Base-by-base conservation (phyloP, 2,797 vertebrate genomes). In the Enteromius unitaeniatus region DNA sequence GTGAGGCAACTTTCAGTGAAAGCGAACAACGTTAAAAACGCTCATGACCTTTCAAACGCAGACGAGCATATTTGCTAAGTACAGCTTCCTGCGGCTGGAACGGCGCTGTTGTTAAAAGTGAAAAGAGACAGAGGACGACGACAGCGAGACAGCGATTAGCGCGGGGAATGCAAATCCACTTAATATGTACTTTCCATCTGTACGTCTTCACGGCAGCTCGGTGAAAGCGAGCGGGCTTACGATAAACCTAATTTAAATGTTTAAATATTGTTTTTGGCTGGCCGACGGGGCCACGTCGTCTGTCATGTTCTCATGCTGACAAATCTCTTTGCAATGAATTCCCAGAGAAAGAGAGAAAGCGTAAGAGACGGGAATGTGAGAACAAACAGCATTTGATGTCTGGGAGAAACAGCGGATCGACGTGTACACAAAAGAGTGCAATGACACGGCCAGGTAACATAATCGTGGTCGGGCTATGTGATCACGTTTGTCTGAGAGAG, bases 201-300 rank as follows among this genome's bases (percentile, higher is more conserved):
- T 88, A 90, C 89, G 89, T 85, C 85, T 81, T 90, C 19, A 31
- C 70, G 17, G 28, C 67, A 40, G 80, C 81, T 82, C 42, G 14
- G 28, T 62, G 78, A 86, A 85, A 85, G 74, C 84, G 84, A 88
- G 89, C 68, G 34, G 82, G 85, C 89, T 88, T 86, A 68, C 6
- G 86, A 90, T 91, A 87, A 91, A 88, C 84, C 82, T 87, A 89
- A 92, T 92, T 92, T 89, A 91, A 85, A 88, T 91, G 86, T 88
- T 87, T 90, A 89, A 92, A 91, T 89, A 91, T 90, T 92, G 89
- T 87, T 90, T 85, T 91, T 88, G 91, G 92, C 91, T 87, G 89
- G 91, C 90, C 83, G 83, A 88, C 47, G 76, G 87, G 86, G 86
- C 89, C 86, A 78, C 78, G 88, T 86, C 90, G 79, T 86, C 86